phyloP scores from a whole-genome alignment of 1,140 invertebrate genomes.

The Hylaeus anthracinus region DNA sequence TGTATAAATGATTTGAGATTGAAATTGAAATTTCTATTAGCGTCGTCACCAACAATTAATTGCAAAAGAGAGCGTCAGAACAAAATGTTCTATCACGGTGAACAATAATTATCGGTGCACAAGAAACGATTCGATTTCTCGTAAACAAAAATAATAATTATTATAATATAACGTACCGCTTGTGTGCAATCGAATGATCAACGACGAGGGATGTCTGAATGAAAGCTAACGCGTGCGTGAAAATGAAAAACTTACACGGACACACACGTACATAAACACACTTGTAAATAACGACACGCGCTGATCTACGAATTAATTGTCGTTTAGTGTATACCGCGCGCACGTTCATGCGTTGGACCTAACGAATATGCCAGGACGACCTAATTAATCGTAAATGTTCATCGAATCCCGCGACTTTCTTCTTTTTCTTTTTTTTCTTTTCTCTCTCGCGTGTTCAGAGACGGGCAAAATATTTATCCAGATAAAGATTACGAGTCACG shows the following conservation, averaged over 20 bases:
- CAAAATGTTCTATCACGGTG: not conserved
- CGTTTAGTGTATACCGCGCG: constrained; percentile 48
- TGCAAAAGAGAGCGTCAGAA: not conserved
- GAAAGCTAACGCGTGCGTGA: constrained; percentile 33
- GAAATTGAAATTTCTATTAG: too few relatives aligned
- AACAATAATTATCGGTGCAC: too few relatives aligned
- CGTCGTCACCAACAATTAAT: too few relatives aligned
- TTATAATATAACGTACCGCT: constrained; percentile 3
- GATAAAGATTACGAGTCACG: too few relatives aligned
- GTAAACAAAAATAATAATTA: not conserved
- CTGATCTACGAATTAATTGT: constrained; percentile 52
- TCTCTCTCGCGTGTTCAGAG: constrained; percentile 8
- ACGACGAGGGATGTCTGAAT: constrained; percentile 35
- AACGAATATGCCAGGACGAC: constrained; percentile 56
- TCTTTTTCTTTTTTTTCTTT: constrained; percentile 9
- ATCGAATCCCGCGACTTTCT: constrained; percentile 59
- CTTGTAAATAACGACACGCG: constrained; percentile 57
- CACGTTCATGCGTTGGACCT: constrained; percentile 43
- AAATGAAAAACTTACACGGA: not conserved
- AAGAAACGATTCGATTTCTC: constrained; percentile 16
- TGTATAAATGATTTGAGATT: too few relatives aligned
- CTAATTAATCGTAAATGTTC: constrained; percentile 62
- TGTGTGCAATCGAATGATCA: constrained; percentile 36
- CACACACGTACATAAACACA: not conserved
- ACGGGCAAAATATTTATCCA: too few relatives aligned